These are phyloP conservation scores for Cydia splendana DNA, from an alignment of 1,140 invertebrate species.

Conservation along the genomic window DNA sequence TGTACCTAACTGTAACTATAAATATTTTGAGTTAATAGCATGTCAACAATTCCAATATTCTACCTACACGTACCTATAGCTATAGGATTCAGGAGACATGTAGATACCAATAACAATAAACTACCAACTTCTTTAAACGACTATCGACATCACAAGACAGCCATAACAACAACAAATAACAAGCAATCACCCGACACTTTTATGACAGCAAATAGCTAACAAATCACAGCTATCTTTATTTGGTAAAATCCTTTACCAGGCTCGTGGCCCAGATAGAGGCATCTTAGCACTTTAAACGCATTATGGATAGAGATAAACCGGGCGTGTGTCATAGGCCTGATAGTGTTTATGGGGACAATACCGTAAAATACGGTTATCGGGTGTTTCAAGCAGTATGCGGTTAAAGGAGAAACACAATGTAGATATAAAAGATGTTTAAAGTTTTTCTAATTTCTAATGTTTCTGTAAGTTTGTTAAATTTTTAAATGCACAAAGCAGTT, in stretches of 20 bases:
- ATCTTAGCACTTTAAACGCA: conserved; percentile 69
- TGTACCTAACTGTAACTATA: too few relatives aligned
- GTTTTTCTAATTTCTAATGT: too few relatives aligned
- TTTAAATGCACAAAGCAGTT: too few relatives aligned
- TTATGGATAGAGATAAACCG: conserved; percentile 65
- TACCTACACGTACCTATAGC: too few relatives aligned
- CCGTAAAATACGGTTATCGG: conserved; percentile 47
- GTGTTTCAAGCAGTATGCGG: not conserved
- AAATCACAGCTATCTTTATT: conserved; percentile 67
- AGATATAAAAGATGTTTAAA: not conserved
- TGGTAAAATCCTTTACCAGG: conserved; percentile 47
- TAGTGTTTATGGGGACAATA: conserved; percentile 68
- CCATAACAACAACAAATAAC: conserved; percentile 59
- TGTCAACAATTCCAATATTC: too few relatives aligned
- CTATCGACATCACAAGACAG: not conserved
- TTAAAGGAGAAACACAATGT: not conserved
- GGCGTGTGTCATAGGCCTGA: conserved; percentile 53
- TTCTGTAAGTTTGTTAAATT: too few relatives aligned
- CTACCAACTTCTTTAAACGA: not conserved
- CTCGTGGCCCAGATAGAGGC: conserved; percentile 49
- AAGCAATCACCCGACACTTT: conserved; percentile 64
- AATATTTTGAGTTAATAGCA: too few relatives aligned
- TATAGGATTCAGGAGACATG: not conserved
- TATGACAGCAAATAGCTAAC: conserved; percentile 64
- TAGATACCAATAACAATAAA: not conserved